A percentile compares a stretch with the other conserved stretches of the same genome.
Evolutionary conservation across 1,140 invertebrate species (phyloP).

Genomic region (Aphelinus certus): DNA sequence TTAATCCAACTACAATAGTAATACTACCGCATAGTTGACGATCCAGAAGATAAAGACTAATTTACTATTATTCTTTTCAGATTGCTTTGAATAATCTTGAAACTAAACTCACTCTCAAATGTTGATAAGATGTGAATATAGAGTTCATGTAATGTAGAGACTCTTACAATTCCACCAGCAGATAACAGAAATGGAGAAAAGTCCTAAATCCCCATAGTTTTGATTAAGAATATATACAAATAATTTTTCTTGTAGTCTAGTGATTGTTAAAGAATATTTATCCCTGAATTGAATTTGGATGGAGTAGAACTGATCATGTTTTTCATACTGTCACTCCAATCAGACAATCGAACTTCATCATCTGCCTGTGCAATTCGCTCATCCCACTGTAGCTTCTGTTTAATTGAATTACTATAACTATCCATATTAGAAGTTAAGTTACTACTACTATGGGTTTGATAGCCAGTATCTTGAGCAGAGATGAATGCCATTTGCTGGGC

Average conservation of each 20-base stretch:
- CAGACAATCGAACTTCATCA: slow-evolving; percentile 49
- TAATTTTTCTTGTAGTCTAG: not conserved
- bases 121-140: not conserved
- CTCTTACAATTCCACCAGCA: not conserved
- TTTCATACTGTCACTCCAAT: slow-evolving; percentile 55
- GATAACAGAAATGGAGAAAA: not conserved
- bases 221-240: slow-evolving; percentile 19
- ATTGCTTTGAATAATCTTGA: not conserved
- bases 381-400: slow-evolving; percentile 46
- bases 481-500: slow-evolving; percentile 51
- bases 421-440: slow-evolving; percentile 47
- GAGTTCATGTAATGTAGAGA: not conserved
- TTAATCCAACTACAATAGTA: not conserved
- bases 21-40: not conserved
- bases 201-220: not conserved
- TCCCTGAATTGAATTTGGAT: slow-evolving; percentile 46
- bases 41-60: not conserved
- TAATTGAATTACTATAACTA: slow-evolving; percentile 45
- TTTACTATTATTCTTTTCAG: slow-evolving; percentile 1
- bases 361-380: slow-evolving; percentile 45
- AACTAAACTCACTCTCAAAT: not conserved
- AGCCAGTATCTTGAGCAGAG: slow-evolving; percentile 58
- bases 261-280: not conserved
- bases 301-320: slow-evolving; percentile 60
- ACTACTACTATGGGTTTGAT: slow-evolving; percentile 59